Evolutionary conservation across 2,113 vertebrate genomes (phyloP).

Genomic region (Peucedramus taeniatus): DNA sequence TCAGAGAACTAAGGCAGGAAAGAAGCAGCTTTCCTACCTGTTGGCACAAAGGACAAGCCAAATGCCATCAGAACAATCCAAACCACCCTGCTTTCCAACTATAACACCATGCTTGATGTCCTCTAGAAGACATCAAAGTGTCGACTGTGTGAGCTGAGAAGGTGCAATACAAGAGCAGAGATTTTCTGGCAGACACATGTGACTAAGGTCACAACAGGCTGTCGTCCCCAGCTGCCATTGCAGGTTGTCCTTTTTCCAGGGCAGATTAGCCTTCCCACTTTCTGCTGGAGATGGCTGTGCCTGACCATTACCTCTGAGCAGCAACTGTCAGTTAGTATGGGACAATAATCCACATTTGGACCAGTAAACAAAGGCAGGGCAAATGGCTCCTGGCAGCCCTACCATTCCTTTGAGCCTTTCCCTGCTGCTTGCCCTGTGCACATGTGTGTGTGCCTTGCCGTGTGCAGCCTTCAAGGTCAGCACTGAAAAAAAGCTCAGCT

Average conservation of each 20-base stretch:
- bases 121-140: not conserved
- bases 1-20: not conserved
- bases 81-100: not conserved
- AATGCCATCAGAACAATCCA: not conserved
- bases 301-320: not conserved
- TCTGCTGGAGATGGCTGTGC: not conserved
- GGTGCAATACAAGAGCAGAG: not conserved
- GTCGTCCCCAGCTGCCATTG: not conserved
- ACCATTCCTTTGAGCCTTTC: not conserved
- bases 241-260: not conserved
- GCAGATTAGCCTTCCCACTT: not conserved
- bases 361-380: not conserved
- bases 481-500: not conserved
- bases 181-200: not conserved
- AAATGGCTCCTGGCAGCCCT: not conserved
- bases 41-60: not conserved
- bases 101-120: not conserved
- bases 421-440: fast-evolving
- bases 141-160: not conserved
- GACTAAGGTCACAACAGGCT: not conserved
- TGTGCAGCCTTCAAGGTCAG: not conserved
- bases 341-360: not conserved
- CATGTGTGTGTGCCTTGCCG: fast-evolving
- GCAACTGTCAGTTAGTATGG: fast-evolving
- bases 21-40: not conserved